Base-by-base conservation (phyloP, 92 coral and sea anemone genomes). In the Ricordea florida region DNA sequence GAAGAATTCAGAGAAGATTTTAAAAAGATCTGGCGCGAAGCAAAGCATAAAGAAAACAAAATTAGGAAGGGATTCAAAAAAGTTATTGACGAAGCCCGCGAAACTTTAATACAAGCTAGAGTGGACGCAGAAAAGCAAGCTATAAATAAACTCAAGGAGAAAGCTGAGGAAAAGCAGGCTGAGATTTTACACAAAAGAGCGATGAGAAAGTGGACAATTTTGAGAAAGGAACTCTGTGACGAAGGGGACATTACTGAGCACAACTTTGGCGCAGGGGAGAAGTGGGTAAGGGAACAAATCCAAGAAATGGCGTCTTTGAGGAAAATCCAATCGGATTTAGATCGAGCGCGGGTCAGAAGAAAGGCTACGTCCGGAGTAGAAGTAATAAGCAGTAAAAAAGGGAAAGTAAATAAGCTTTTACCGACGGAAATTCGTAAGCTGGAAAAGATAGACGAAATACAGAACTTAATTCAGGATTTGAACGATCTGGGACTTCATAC, bases 311-410 rank as follows among this genome's bases (percentile, higher is more conserved):
- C 87, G 6, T 62, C 78, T n/a, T 45, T 90, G 52, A 59, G 96
- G 44, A 90, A 86, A 40, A 72, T 90, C 53, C 96, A 88, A 22
- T 77, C 89, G 6, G 87, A 90, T 25, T 62, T 90, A 55, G 96
- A 90, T 46, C 86, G 96, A 27, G 92, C 96, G 9, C 76, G 86
- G 35, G 92, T 92, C 18, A 73, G 96, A 40, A 62, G 88, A 57
- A 74, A 78, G 15, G 74, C 69, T 33, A 60, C 66, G 18, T 27
- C 83, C 7, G 63, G 85, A 10, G 46, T 87, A 0, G 74, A 69
- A 4, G 55, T 85, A 10, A 41, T 82, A 10, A 59, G 57, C 4
- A 45, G 75, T 10, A 73, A 82, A 11, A 82, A 83, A 38, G 86
- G 79, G 9, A 68, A 69, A 43, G 15, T 86, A 14, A 87, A 70